Base-by-base conservation (phyloP, 2,888 invertebrate genomes). In the Phortica magna region DNA sequence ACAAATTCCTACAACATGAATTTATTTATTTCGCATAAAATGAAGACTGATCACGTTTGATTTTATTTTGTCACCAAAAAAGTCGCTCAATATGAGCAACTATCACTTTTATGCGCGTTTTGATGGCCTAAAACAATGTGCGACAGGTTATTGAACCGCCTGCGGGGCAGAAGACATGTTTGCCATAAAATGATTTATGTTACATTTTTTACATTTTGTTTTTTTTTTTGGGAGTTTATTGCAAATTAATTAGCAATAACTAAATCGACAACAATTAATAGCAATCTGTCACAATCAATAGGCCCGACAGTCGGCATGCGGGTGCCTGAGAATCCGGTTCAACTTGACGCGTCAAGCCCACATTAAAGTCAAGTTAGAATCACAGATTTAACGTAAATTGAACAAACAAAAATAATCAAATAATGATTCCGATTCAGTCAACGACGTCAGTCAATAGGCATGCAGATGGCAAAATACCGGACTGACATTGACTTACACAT, bases 111-210 rank as follows among this genome's bases (percentile, higher is more conserved):
- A 68, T 76, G 76, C 79, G 76, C 64, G 48, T 48, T 48, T 73
- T 72, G 77, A 83, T 78, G 67, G 42, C 77, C 79, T 76, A 73
- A 59, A 22, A 71, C 65, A 59, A 17, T 41, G 7, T 73, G 77
- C 82, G 48, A 48, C 48, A 82, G 88, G 86, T 87, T 87, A 79
- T 82, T 83, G 88, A 86, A 85, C 85, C 75, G 81, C 84, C 78
- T 77, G 80, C 71, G 14, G 41, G 14, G 73, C 71, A 83, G 83
- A 86, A 48, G 48, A 48, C 9, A 48, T 7, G 31, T 31, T 31
- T 31, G 31, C 31, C 5, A 2, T 31, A 31, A 31, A 4, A 4
- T 31, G 31, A 31, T 31, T 31, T 31, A 31, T 31, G 31, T 31
- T 1, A 31, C 1, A 31, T 31, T 31, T 31, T 31, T 31, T 31